Evolutionary conservation across 23 tunicate genomes (phyloP), one percentile per base, ranked within the genome.

Genomic region (Aplidium turbinatum): DNA sequence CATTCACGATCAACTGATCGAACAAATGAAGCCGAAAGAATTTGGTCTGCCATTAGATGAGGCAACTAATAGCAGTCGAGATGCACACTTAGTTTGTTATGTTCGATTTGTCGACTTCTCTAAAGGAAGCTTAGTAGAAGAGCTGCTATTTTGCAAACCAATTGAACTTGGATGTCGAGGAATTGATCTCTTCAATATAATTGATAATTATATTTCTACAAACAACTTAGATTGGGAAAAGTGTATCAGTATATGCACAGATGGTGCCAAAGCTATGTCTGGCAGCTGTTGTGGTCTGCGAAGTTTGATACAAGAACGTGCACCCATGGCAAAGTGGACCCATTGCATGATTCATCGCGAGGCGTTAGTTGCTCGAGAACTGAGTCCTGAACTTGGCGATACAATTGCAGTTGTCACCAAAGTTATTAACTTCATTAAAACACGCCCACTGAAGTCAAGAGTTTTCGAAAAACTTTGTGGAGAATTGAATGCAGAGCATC

Each of bases 311-410:
- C 7, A 65, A 65, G 72, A 65, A 65, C 72, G 72, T 65, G 48
- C 72, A 65, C 72, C 31, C 58, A 70, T 47, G 58, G 76, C 58
- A 70, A 70, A 70, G 26, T 70, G 76, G 58, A 69, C 68, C 33
- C 77, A 80, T 70, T 56, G 85, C 77, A 68, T 70, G 77, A 69
- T 80, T 35, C 77, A 80, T 53, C 77, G 58, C 29, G 66, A 68
- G 66, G 77, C 68, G 46, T 70, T 82, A 53, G 61, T 66, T 34
- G 35, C 47, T 73, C 48, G 80, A 73, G 51, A 73, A 73, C 80
- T 42, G 58, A 75, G 63, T 79, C 63, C 55, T 30, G 57, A 73
- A 52, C 70, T 57, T 53, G 66, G 65, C 48, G 51, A 73, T 28
- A 68, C 66, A 52, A 39, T 38, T 69, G 48, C 53, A 38, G 36